Conservation (phyloP, 2,113 vertebrate genomes). For the Machaerirhynchus nigripectus region DNA sequence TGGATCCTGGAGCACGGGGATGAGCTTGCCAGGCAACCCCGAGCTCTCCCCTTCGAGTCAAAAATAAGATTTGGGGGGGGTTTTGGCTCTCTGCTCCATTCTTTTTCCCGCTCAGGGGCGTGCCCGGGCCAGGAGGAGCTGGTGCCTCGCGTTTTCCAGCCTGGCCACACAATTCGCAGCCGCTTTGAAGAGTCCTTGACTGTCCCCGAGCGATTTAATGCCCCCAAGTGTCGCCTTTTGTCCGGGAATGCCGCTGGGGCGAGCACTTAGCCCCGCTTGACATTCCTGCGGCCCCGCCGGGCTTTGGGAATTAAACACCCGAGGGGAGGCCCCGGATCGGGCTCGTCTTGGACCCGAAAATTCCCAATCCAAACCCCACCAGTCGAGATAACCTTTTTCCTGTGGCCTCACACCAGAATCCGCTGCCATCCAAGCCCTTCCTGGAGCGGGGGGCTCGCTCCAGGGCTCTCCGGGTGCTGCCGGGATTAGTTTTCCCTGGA, state of each 20-base stretch:
- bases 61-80: neutral
- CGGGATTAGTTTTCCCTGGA: neutral
- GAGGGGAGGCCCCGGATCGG: neutral
- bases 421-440: neutral
- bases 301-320: neutral
- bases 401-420: neutral
- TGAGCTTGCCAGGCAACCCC: neutral
- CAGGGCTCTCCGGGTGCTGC: neutral
- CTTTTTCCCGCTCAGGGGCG: conserved; percentile 69
- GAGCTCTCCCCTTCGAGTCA: neutral
- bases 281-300: neutral
- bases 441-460: neutral
- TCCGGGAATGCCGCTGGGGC: conserved; percentile 66
- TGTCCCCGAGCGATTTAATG: conserved; percentile 40
- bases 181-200: conserved; percentile 71
- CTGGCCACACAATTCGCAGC: conserved; percentile 77
- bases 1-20: neutral
- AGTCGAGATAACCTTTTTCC: neutral
- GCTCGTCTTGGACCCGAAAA: neutral
- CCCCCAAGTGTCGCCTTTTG: conserved; percentile 74
- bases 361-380: fast-evolving
- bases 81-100: conserved; percentile 60
- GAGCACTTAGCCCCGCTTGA: conserved; percentile 2
- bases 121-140: conserved; percentile 73
- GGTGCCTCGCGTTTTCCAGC: conserved; percentile 77